Percentiles rank a stretch among this genome's conserved stretches.
Conservation (phyloP, 2,113 vertebrate species). For the Anoplopoma fimbria region DNA sequence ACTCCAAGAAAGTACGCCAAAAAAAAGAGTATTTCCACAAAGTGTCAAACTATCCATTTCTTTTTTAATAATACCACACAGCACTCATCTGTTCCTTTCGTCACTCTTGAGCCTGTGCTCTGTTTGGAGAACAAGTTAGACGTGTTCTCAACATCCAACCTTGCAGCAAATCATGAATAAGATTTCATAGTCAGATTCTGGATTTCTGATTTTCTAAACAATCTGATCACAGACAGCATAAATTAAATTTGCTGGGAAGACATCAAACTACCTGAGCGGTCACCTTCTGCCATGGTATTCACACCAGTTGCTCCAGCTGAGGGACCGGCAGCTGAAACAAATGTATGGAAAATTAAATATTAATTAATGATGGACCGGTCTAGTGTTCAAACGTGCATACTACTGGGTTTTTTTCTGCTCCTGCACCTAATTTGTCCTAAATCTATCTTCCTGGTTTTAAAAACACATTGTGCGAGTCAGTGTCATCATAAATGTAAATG, state of each 20-base stretch:
- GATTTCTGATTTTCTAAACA: neutral
- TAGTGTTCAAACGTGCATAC: neutral
- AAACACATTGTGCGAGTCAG: neutral
- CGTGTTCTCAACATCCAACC: neutral
- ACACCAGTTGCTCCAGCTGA: neutral
- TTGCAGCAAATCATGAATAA: neutral
- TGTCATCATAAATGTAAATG: neutral
- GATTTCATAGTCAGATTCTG: neutral
- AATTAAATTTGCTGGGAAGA: neutral
- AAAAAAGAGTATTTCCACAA: too few relatives aligned
- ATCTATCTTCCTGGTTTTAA: neutral
- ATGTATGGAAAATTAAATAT: neutral
- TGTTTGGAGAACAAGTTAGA: neutral
- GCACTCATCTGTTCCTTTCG: neutral
- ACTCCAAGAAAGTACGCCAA: neutral
- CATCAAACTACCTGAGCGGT: neutral
- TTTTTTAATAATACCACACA: too few relatives aligned
- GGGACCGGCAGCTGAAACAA: constrained; percentile 15
- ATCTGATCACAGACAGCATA: neutral
- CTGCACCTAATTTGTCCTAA: neutral
- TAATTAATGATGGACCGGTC: neutral
- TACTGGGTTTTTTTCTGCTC: neutral
- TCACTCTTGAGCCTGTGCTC: neutral
- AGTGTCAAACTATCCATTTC: too few relatives aligned
- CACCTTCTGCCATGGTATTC: neutral